These are phyloP conservation scores for Azemiops feae DNA, from an alignment of 2,113 vertebrate genomes.

Conservation along the genomic window DNA sequence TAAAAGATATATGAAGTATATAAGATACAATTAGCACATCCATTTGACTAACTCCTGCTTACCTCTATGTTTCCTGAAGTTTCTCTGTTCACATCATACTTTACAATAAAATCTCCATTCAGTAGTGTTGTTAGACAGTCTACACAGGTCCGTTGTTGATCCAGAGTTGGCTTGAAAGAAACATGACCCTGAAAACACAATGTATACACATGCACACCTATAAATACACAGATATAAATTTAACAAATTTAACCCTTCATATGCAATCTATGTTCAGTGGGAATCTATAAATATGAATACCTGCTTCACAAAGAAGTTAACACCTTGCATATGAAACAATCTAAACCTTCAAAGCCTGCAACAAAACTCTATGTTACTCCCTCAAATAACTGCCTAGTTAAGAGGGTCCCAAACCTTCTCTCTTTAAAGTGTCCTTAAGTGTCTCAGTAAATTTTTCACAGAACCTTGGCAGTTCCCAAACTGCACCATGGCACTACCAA, in stretches of 20 bases:
- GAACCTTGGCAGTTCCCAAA: not conserved
- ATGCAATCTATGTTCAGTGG: not conserved
- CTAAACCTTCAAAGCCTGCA: not conserved
- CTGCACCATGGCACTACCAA: not conserved
- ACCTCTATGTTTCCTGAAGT: constrained; percentile 71
- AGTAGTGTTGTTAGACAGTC: constrained; percentile 68
- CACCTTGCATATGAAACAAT: not conserved
- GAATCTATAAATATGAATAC: not conserved
- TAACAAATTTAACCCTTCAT: not conserved
- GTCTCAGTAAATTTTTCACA: not conserved
- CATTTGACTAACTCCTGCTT: not conserved
- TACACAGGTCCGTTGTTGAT: constrained; percentile 74
- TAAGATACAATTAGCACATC: not conserved
- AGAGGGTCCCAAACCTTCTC: not conserved
- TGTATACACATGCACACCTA: not conserved
- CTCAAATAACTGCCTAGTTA: not conserved
- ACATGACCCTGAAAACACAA: constrained; percentile 68
- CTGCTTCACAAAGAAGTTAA: not conserved
- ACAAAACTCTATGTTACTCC: not conserved
- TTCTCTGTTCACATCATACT: constrained; percentile 77
- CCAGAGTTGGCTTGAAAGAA: constrained; percentile 75
- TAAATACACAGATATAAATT: not conserved
- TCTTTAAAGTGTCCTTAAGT: not conserved
- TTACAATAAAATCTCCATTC: constrained; percentile 74
- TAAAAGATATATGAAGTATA: not conserved